These are phyloP conservation scores for Lapara coniferarum DNA, from an alignment of 2,888 invertebrate genomes.

Conservation along the genomic window DNA sequence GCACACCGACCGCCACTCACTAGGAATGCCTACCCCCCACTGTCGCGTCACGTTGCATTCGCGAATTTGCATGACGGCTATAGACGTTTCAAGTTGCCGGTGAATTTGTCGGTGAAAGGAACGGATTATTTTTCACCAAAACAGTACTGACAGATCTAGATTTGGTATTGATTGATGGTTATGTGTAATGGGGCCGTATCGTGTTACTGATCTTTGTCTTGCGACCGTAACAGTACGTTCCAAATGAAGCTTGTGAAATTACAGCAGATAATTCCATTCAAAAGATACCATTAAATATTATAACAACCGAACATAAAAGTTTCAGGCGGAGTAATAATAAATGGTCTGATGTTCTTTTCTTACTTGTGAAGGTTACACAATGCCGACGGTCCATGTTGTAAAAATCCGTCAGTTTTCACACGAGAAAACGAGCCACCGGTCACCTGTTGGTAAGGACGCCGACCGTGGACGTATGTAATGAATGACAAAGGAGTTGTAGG, in stretches of 20 bases:
- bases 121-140: conserved; percentile 43
- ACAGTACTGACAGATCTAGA: conserved; percentile 5
- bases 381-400: no score
- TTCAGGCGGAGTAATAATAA: not conserved
- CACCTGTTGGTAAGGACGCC: no score
- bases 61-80: conserved; percentile 24
- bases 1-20: conserved; percentile 39
- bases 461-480: no score
- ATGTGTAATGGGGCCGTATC: not conserved
- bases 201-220: not conserved
- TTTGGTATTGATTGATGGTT: conserved; percentile 8
- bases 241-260: not conserved
- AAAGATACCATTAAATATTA: no score
- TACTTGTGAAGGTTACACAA: no score
- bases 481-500: no score
- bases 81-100: conserved; percentile 48
- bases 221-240: not conserved
- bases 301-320: not conserved
- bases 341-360: no score
- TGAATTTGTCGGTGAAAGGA: conserved; percentile 55
- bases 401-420: no score
- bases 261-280: not conserved
- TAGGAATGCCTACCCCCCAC: conserved; percentile 23
- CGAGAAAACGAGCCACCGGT: no score
- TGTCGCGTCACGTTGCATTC: conserved; percentile 28